Evolutionary conservation across 2,888 invertebrate genomes (phyloP).

Genomic region (Oligia strigilis): DNA sequence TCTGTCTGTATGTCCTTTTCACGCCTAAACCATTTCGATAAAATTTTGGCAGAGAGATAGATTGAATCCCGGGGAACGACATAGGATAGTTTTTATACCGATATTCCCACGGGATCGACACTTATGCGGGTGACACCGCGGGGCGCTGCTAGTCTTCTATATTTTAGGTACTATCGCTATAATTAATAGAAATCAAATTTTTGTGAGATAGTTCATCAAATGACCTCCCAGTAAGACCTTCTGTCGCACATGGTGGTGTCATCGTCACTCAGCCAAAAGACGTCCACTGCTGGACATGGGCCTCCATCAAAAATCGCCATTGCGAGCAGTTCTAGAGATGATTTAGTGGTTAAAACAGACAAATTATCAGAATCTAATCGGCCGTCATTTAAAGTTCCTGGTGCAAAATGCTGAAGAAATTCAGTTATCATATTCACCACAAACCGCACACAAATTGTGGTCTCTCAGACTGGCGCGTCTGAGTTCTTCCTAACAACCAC

Average conservation of each 20-base stretch:
- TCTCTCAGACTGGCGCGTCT: constrained; percentile 25
- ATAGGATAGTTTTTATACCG: no score
- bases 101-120: no score
- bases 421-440: constrained; percentile 4
- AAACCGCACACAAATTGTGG: constrained; percentile 29
- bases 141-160: neutral
- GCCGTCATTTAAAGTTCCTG: neutral
- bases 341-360: neutral
- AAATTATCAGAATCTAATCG: neutral
- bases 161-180: neutral
- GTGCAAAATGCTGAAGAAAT: constrained; percentile 1
- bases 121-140: no score
- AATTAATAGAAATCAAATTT: neutral
- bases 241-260: no score
- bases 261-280: neutral
- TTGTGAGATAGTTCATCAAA: neutral
- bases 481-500: constrained; percentile 30
- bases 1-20: no score
- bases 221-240: no score
- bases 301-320: neutral
- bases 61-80: no score
- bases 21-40: no score
- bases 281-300: neutral
- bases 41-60: no score
- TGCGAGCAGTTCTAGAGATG: neutral